Evolutionary conservation across 2,113 vertebrate genomes (phyloP), one percentile per base, ranked within the genome.

Genomic region (Kryptolebias marmoratus): DNA sequence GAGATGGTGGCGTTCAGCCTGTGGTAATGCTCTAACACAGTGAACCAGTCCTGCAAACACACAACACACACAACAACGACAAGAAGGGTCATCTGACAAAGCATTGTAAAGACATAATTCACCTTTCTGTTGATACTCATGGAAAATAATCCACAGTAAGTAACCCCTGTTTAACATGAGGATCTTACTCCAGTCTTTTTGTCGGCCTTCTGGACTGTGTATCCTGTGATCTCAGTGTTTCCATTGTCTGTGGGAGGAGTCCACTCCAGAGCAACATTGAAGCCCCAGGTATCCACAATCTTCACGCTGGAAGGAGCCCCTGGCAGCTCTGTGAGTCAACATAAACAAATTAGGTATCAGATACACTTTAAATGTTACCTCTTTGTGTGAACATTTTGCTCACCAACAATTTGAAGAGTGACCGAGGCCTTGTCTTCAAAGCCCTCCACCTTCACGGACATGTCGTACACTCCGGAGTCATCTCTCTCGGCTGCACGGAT

Each of bases 231-330:
- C 1, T 96, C 94, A 0, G 96, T 93, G 87, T 98, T 98, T 64
- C 98, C 98, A 0, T 91, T 97, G 85, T 99, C 96, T 0, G 0
- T 72, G 0, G 98, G 97, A 0, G 85, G 81, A 0, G 79, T 92
- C 98, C 98, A 99, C 52, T 99, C 95, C 56, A 99, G 90, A 49
- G 97, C 95, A n/a, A 94, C 97, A 0, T 98, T 98, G 82, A 97
- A 98, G 57, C 96, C 97, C 98, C 98, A 99, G 58, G 94, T 92
- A 0, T 99, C 97, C 71, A 95, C 88, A 9, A 99, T 78, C 89
- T 94, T 95, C 74, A 97, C 70, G 18, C 81, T 95, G 80, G 93
- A 85, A 1, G 98, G 98, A 39, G 96, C 93, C 0, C 94, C 94
- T 0, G 97, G 97, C 22, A 94, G 91, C 87, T 99, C 97, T 99